phyloP scores from a whole-genome alignment of 2,888 invertebrate genomes.

The Spialia ferax region DNA sequence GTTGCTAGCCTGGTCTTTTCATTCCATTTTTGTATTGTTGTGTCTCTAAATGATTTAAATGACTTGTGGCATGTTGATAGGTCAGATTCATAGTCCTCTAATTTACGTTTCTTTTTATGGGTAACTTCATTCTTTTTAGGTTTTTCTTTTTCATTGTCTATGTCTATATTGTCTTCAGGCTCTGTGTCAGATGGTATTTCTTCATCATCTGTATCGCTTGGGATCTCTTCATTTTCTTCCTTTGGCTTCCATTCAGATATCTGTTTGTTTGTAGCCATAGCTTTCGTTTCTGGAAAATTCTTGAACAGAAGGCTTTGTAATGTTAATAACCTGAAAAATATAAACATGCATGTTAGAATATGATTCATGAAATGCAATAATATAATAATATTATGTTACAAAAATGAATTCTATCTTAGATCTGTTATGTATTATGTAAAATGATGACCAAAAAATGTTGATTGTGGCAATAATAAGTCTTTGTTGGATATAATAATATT shows the following conservation, averaged over 20 bases:
- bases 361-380: no score
- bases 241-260: conserved; percentile 44
- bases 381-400: no score
- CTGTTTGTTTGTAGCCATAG: conserved; percentile 63
- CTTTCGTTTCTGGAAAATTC: conserved; percentile 90
- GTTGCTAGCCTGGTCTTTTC: conserved; percentile 94
- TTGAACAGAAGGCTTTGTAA: conserved; percentile 82
- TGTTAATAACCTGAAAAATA: conserved; percentile 68
- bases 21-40: conserved; percentile 97
- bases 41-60: conserved; percentile 90
- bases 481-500: no score
- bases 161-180: conserved; percentile 65
- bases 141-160: conserved; percentile 49
- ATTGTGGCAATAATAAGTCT: no score
- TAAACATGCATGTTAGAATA: not conserved
- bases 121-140: conserved; percentile 36
- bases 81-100: conserved; percentile 86
- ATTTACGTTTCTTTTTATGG: conserved; percentile 79
- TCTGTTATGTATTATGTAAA: no score
- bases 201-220: conserved; percentile 87
- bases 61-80: conserved; percentile 86
- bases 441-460: no score
- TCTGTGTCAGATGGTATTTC: conserved; percentile 89
- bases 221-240: conserved; percentile 74
- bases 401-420: no score